These are phyloP conservation scores for Eleginops maclovinus DNA, from an alignment of 2,113 vertebrate species.

Conservation along the genomic window DNA sequence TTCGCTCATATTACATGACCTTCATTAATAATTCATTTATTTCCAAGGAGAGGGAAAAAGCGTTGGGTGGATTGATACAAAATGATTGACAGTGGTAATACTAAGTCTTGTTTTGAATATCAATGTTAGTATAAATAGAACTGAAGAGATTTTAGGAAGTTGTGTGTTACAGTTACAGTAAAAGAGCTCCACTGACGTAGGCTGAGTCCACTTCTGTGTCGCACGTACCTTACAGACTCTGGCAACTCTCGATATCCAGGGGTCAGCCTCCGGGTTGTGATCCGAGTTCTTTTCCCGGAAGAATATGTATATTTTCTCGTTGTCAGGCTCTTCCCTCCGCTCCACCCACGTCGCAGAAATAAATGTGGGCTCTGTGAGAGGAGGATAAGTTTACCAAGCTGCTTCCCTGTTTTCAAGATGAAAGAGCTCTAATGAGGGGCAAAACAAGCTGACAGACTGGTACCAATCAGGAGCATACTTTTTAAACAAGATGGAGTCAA, in stretches of 20 bases:
- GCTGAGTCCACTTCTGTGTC: background rate
- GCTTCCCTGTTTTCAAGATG: background rate
- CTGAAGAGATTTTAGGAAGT: background rate
- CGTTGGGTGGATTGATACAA: background rate
- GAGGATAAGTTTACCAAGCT: background rate
- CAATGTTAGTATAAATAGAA: background rate
- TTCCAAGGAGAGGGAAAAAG: background rate
- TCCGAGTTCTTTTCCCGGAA: constrained; percentile 93
- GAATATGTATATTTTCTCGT: constrained; percentile 94
- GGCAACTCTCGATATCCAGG: constrained; percentile 90
- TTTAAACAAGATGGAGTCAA: background rate
- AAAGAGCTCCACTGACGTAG: constrained; percentile 1
- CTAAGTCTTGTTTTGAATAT: background rate
- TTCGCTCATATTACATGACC: background rate
- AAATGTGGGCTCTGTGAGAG: constrained; percentile 88
- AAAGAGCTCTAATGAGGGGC: background rate
- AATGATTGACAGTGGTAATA: background rate
- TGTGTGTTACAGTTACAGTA: background rate
- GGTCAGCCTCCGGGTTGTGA: constrained; percentile 87
- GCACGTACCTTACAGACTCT: constrained; percentile 91
- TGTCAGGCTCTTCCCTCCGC: constrained; percentile 79
- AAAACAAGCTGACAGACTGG: background rate
- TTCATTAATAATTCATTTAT: too few relatives aligned
- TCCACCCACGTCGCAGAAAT: constrained; percentile 87
- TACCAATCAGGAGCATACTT: background rate